Evolutionary conservation across 2,113 vertebrate genomes (phyloP), one percentile per base, ranked within the genome.

Genomic region (Nothobranchius kuhntae): DNA sequence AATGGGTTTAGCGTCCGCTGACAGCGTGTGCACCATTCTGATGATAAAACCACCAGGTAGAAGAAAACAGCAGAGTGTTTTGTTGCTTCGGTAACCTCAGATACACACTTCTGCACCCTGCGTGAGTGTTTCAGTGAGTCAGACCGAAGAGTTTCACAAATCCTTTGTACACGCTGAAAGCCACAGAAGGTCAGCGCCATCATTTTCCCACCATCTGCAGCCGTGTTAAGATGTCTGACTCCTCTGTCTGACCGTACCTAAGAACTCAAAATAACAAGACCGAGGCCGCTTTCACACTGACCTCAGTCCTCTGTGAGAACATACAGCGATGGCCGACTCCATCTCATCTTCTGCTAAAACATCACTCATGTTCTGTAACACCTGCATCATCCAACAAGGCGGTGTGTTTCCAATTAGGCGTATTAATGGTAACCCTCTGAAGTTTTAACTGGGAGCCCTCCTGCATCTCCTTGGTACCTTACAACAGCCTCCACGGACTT

Each of bases 121-220:
- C 13, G 36, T 40, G 38, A 50, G 26, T 21, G 26, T 48, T 60
- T 38, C 56, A 58, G 50, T 66, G 44, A 67, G 12, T 65, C 63
- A 54, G n/a, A 36, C 13, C 24, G 14, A 45, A 13, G 40, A 54
- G 10, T 47, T 64, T 64, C 38, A 52, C 47, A 14, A 61, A 51
- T 56, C 35, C 26, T 47, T 17, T n/a, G 1, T 63, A 12, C 24
- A 68, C 45, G 51, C 17, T 26, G 14, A 54, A 47, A 47, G 48
- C 56, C 47, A 48, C 62, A 47, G 12, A n/a, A 56, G 17, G 13
- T 26, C 9, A 44, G n/a, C 26, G n/a, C 26, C 30, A 65, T 24
- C 1, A 38, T 38, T 40, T 47, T 26, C 15, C 42, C 15, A 63
- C 60, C 47, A 57, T 65, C 48, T 38, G 26, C 21, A 55, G 13